These are phyloP conservation scores for Theristus sp. DNA, from an alignment of 2,888 invertebrate species.

Conservation along the genomic window DNA sequence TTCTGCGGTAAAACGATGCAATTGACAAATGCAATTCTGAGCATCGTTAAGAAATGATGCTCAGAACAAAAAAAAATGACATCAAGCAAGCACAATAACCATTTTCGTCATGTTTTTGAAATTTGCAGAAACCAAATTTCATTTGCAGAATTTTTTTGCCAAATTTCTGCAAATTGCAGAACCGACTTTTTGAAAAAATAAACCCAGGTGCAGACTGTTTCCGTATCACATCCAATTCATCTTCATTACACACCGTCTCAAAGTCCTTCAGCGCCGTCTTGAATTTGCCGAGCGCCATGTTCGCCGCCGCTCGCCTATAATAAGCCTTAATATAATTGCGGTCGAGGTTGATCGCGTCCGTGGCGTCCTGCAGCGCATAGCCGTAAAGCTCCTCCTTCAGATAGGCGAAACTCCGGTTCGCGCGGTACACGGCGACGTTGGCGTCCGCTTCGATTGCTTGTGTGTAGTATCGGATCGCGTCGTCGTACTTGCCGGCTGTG, in stretches of 20 bases:
- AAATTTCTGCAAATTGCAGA: no score
- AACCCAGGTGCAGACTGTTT: no score
- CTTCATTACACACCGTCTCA: conserved; percentile 82
- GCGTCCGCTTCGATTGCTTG: conserved; percentile 72
- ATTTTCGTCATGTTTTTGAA: no score
- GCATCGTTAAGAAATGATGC: no score
- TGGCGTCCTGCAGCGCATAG: conserved; percentile 52
- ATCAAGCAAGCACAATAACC: no score
- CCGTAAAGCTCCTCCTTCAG: conserved; percentile 82
- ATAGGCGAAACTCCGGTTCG: conserved; percentile 85
- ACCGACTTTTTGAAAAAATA: no score
- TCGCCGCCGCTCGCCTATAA: conserved; percentile 66
- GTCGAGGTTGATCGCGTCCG: conserved; percentile 47
- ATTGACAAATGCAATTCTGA: no score
- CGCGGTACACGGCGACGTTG: conserved; percentile 64
- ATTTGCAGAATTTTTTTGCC: no score
- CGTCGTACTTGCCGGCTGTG: conserved; percentile 73
- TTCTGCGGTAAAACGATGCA: no score
- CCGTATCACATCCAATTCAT: no score
- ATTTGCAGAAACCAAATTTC: no score
- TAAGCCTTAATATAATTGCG: conserved; percentile 43
- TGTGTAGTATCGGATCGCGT: conserved; percentile 63
- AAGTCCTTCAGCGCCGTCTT: conserved; percentile 88
- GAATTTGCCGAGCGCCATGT: conserved; percentile 93
- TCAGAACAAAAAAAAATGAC: no score